Base-by-base conservation (phyloP, 1,140 invertebrate species). In the Cydia fagiglandana region DNA sequence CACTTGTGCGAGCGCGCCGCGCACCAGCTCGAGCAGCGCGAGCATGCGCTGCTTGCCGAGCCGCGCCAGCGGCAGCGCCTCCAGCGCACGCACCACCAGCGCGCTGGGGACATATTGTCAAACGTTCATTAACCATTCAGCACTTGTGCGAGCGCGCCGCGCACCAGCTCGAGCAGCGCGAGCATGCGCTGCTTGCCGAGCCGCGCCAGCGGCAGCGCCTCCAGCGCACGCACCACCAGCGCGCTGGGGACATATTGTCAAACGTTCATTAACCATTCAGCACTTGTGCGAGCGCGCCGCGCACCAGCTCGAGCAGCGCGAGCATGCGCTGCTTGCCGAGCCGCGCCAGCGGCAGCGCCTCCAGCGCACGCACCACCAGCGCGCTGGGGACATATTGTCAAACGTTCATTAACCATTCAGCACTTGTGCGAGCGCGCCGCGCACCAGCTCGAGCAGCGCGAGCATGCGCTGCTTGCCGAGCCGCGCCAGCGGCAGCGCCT, bases 41-140 rank as follows among this genome's bases (percentile, higher is more conserved):
- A 96, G 95, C 93, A 98, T 95, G 81, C 98, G 97, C 86, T 98
- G 97, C 84, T 97, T 97, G 0, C 96, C 96, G 2, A 98, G 93
- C 79, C 96, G 94, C 53, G 95, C 94, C 30, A 94, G 86, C 20
- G 97, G 96, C 53, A 98, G 88, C 64, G 94, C 94, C 66, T 94
- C 93, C 13, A 96, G 88, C 56, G 96, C 92, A 75, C 95, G 93
- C 15, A 92, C 94, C 83, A 94, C 94, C 84, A 93, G 93, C 75
- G 85, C 88, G 79, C 94, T 95, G 79, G 0, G 0, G 2, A 0
- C 6, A 41, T 10, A 41, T 41, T 41, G 5, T 12, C 30, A 30
- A 10, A 10, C 41, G 10, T 41, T 41, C 0, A 41, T 10, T 9
- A 41, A 7, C 41, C 41, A 41, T 30, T 24, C 24, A n/a, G n/a